phyloP scores from a whole-genome alignment of 2,113 vertebrate species.

The Lophotis ruficrista region DNA sequence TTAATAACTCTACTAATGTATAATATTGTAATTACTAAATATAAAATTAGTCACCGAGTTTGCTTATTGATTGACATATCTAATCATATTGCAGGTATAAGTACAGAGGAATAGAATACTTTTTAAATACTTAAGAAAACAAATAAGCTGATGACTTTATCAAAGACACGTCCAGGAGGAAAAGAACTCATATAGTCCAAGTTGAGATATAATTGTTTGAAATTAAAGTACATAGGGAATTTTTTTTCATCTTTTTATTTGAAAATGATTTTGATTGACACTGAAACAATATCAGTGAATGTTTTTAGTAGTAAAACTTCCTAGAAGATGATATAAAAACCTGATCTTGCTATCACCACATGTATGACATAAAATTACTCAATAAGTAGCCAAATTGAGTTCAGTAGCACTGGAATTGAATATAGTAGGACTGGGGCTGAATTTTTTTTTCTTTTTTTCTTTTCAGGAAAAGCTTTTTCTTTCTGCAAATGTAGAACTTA shows the following conservation, averaged over 20 bases:
- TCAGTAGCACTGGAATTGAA: not conserved
- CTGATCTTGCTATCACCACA: not conserved
- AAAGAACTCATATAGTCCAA: not conserved
- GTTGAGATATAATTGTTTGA: not conserved
- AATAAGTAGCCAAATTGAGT: not conserved
- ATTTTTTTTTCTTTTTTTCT: not conserved
- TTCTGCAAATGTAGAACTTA: not conserved
- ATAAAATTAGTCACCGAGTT: not conserved
- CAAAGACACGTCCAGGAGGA: not conserved
- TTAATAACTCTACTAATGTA: not conserved
- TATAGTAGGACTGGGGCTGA: not conserved
- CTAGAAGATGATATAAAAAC: not conserved
- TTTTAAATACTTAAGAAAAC: not conserved
- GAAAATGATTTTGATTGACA: not conserved
- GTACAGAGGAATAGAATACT: not conserved
- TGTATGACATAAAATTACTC: not conserved
- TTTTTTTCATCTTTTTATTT: not conserved
- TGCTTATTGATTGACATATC: not conserved
- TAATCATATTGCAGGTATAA: not conserved
- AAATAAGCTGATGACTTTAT: not conserved
- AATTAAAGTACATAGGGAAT: not conserved
- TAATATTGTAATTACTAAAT: not conserved
- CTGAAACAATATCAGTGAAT: not conserved
- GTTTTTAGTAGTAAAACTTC: not conserved
- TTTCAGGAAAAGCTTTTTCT: not conserved